Percentiles rank a stretch among this genome's conserved stretches.
These are phyloP conservation scores for Mus pahari DNA, from an alignment of 2,113 vertebrate species.

Conservation along the genomic window DNA sequence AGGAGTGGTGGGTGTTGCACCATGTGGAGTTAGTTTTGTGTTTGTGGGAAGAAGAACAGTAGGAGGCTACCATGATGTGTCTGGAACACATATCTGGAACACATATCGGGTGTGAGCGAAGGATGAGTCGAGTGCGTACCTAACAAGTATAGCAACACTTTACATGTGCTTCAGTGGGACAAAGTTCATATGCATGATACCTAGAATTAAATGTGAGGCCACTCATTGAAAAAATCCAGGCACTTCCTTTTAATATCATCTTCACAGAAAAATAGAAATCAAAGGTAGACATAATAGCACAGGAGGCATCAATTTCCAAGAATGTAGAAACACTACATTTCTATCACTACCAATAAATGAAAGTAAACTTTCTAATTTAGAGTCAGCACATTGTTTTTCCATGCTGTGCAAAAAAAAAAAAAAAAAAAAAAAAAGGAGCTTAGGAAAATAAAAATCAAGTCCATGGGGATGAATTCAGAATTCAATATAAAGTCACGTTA, in stretches of 20 bases:
- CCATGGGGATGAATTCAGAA: background rate
- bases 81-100: slow-evolving; percentile 57
- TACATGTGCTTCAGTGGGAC: background rate
- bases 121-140: slow-evolving; percentile 69
- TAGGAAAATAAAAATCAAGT: background rate
- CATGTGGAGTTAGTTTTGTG: slow-evolving; percentile 65
- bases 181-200: slow-evolving; percentile 25
- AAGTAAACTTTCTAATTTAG: slow-evolving; percentile 60
- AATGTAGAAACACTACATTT: slow-evolving; percentile 22
- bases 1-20: slow-evolving; percentile 63
- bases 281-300: slow-evolving; percentile 10
- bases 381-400: slow-evolving; percentile 29
- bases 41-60: slow-evolving; percentile 68
- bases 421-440: background rate
- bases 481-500: background rate
- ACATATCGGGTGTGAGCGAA: slow-evolving; percentile 59
- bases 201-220: slow-evolving; percentile 32
- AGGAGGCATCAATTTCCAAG: slow-evolving; percentile 34
- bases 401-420: background rate
- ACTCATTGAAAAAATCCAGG: slow-evolving; percentile 17
- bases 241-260: background rate
- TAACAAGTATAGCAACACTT: slow-evolving; percentile 24
- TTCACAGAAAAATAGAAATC: slow-evolving; percentile 42
- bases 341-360: slow-evolving; percentile 6
- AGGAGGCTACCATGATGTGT: slow-evolving; percentile 68